These are phyloP conservation scores for Lycopodina hypogea DNA, from an alignment of 37 sponge, comb jelly and placozoan genomes.

Conservation along the genomic window DNA sequence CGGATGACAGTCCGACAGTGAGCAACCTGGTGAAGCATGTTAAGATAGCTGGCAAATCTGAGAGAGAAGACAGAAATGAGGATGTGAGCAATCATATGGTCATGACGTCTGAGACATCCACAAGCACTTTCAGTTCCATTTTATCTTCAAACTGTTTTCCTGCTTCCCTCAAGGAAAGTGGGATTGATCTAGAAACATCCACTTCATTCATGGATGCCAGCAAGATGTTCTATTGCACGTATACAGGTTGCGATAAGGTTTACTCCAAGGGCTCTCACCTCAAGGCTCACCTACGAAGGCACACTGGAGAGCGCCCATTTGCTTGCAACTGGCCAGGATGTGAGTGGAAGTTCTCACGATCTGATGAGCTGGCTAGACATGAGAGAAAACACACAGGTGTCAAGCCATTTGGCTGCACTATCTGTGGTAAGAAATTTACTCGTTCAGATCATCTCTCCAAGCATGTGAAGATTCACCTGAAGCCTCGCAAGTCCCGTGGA, in stretches of 20 bases:
- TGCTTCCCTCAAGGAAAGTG: not conserved
- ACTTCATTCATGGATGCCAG: slow-evolving; percentile 21
- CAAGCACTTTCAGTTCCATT: not conserved
- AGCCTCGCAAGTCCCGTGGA: slow-evolving; percentile 68
- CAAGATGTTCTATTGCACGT: slow-evolving; percentile 67
- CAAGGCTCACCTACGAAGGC: slow-evolving; percentile 80
- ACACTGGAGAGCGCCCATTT: slow-evolving; percentile 90
- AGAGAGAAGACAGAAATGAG: slow-evolving; percentile 10
- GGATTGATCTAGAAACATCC: not conserved
- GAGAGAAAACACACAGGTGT: slow-evolving; percentile 84
- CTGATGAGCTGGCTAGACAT: slow-evolving; percentile 87
- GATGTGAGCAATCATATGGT: not conserved
- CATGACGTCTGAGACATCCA: not conserved
- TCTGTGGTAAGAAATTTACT: slow-evolving; percentile 88
- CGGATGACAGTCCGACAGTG: not conserved
- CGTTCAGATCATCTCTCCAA: slow-evolving; percentile 87
- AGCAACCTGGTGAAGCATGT: slow-evolving; percentile 18
- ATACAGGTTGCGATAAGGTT: slow-evolving; percentile 71
- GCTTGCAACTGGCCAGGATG: slow-evolving; percentile 89
- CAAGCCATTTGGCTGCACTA: slow-evolving; percentile 81
- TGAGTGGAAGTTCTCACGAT: slow-evolving; percentile 86
- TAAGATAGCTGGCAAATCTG: slow-evolving; percentile 32
- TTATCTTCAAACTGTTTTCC: not conserved
- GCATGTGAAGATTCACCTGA: slow-evolving; percentile 83
- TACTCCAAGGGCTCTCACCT: slow-evolving; percentile 88